A percentile compares a stretch with the other conserved stretches of the same genome.
Conservation (phyloP, 2,888 invertebrate genomes). For the Daptonema setosum region DNA sequence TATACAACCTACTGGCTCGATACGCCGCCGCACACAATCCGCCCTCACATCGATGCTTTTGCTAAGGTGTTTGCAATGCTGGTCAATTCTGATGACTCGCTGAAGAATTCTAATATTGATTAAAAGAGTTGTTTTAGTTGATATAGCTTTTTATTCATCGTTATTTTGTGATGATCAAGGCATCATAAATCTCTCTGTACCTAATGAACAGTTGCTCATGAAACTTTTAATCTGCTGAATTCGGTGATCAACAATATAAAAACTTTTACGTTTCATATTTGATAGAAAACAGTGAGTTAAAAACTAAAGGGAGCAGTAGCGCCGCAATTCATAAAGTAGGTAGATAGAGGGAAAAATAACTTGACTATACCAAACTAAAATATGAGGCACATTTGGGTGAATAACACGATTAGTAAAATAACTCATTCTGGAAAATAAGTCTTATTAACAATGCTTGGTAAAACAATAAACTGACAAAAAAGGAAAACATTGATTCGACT, state of each 20-base stretch:
- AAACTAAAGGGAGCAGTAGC: too few relatives aligned
- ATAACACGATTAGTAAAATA: too few relatives aligned
- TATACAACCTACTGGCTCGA: background rate
- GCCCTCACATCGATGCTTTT: background rate
- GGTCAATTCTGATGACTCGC: background rate
- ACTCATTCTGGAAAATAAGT: too few relatives aligned
- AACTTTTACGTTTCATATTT: background rate
- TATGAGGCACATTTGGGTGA: too few relatives aligned
- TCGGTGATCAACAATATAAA: background rate
- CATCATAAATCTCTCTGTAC: background rate
- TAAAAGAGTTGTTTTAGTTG: background rate
- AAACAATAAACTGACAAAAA: too few relatives aligned
- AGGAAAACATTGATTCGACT: too few relatives aligned
- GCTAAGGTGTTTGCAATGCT: background rate
- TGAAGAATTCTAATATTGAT: background rate
- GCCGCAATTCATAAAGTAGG: too few relatives aligned
- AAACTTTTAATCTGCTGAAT: background rate
- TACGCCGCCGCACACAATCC: background rate
- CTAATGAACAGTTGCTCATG: too few relatives aligned
- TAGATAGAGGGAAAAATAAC: too few relatives aligned
- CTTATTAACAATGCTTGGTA: too few relatives aligned
- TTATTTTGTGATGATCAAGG: background rate
- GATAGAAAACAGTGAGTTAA: too few relatives aligned
- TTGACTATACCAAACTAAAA: too few relatives aligned
- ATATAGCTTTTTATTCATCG: background rate